phyloP scores from a whole-genome alignment of 2,888 invertebrate species.

The Papilio demoleus region DNA sequence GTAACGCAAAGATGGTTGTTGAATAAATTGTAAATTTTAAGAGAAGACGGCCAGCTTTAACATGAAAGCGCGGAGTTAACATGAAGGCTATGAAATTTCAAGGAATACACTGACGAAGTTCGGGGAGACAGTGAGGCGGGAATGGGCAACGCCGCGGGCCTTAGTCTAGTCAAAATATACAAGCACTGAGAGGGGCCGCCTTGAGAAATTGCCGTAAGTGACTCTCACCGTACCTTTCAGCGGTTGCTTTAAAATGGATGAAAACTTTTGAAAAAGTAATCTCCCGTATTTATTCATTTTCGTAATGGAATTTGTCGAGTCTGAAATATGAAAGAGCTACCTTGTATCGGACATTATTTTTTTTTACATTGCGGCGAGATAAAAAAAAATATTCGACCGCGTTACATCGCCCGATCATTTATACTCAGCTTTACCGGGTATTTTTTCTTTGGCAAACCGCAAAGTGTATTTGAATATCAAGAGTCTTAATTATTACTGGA shows the following conservation, averaged over 20 bases:
- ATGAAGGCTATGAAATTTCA: constrained; percentile 32
- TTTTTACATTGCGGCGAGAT: constrained; percentile 8
- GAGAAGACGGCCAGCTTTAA: constrained; percentile 3
- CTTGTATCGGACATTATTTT: constrained; percentile 45
- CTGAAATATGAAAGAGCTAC: constrained; percentile 50
- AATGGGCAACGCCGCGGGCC: constrained; percentile 38
- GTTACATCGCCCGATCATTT: constrained; percentile 15
- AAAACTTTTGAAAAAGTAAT: constrained; percentile 52
- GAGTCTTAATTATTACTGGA: constrained; percentile 36
- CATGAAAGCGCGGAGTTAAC: constrained; percentile 1
- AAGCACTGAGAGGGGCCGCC: constrained; percentile 34
- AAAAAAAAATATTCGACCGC: constrained; percentile 16
- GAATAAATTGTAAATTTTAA: constrained; percentile 20
- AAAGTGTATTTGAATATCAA: constrained; percentile 39
- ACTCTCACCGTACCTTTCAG: constrained; percentile 46
- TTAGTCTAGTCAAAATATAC: constrained; percentile 40
- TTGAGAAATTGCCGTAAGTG: constrained; percentile 51
- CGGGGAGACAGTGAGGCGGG: constrained; percentile 34
- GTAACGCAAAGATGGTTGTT: constrained; percentile 5
- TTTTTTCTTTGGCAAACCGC: constrained; percentile 24
- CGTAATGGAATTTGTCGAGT: constrained; percentile 60
- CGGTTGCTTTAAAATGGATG: constrained; percentile 51
- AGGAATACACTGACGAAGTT: constrained; percentile 28
- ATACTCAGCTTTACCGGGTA: constrained; percentile 11
- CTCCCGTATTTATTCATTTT: constrained; percentile 60